These are phyloP conservation scores for Graphium colonna DNA, from an alignment of 2,888 invertebrate genomes.

Conservation along the genomic window DNA sequence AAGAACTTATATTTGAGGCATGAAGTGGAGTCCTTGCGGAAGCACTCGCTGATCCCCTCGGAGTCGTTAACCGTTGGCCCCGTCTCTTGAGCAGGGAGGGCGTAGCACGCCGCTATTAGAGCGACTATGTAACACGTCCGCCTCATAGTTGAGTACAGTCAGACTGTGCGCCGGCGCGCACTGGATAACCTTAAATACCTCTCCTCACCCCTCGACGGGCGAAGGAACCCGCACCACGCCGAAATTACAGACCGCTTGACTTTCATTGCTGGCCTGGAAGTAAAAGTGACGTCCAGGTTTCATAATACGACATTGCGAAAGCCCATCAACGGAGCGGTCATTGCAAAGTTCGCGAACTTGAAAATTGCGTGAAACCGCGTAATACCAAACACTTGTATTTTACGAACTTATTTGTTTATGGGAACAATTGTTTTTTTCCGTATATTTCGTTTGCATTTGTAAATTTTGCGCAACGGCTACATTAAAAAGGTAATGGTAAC, in stretches of 20 bases:
- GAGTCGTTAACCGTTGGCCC: conserved; percentile 87
- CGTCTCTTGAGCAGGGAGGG: conserved; percentile 86
- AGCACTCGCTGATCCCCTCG: conserved; percentile 88
- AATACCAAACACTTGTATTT: too few relatives aligned
- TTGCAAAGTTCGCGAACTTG: conserved; percentile 48
- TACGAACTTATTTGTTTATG: neutral
- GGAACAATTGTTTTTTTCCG: too few relatives aligned
- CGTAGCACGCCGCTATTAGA: conserved; percentile 75
- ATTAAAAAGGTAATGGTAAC: too few relatives aligned
- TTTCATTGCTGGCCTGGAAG: conserved; percentile 66
- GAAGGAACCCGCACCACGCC: conserved; percentile 42
- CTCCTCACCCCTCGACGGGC: conserved; percentile 54
- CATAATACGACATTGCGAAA: conserved; percentile 59
- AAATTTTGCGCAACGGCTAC: too few relatives aligned
- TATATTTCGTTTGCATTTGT: too few relatives aligned
- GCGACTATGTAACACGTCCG: conserved; percentile 55
- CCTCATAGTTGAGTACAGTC: conserved; percentile 54
- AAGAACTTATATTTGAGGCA: conserved; percentile 93
- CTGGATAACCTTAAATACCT: conserved; percentile 62
- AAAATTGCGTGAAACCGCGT: conserved; percentile 2
- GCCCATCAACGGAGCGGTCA: conserved; percentile 45
- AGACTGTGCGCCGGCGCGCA: conserved; percentile 59
- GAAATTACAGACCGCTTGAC: conserved; percentile 54
- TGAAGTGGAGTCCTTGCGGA: conserved; percentile 90
- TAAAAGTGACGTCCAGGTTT: conserved; percentile 74